Evolutionary conservation across 2,888 invertebrate species (phyloP).

Genomic region (Choristoneura rosaceana): DNA sequence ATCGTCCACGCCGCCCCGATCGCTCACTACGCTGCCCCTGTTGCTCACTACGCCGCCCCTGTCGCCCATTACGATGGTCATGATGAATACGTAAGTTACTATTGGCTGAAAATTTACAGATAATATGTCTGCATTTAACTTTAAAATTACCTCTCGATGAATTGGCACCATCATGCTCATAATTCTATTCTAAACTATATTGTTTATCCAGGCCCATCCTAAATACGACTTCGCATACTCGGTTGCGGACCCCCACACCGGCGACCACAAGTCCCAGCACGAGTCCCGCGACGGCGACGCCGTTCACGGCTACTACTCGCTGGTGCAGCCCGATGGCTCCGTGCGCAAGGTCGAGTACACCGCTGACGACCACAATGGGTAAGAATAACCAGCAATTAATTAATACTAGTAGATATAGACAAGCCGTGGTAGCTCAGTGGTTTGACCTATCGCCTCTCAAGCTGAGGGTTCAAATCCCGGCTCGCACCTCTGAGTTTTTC

Average conservation of each 20-base stretch:
- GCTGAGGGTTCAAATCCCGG: too few relatives aligned
- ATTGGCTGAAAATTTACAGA: background rate
- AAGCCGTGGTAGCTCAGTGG: too few relatives aligned
- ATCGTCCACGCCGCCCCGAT: constrained; percentile 49
- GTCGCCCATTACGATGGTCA: constrained; percentile 51
- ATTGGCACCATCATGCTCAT: too few relatives aligned
- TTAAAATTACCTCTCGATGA: too few relatives aligned
- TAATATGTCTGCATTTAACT: too few relatives aligned
- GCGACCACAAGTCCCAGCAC: constrained; percentile 84
- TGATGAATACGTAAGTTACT: constrained; percentile 52
- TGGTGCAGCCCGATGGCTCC: constrained; percentile 83
- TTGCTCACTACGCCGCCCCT: constrained; percentile 46
- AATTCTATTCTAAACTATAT: background rate
- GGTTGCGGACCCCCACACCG: constrained; percentile 84
- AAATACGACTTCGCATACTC: constrained; percentile 81
- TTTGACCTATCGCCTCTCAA: too few relatives aligned
- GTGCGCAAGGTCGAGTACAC: constrained; percentile 83
- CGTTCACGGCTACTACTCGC: constrained; percentile 86
- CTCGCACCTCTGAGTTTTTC: too few relatives aligned
- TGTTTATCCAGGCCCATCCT: constrained; percentile 63
- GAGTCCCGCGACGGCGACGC: constrained; percentile 82
- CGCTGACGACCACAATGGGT: constrained; percentile 81
- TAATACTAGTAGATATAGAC: background rate
- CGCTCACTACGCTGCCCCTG: constrained; percentile 50
- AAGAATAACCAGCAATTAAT: constrained; percentile 46